Conservation (phyloP, 2,888 invertebrate genomes). For the Tricholauxania praeusta region DNA sequence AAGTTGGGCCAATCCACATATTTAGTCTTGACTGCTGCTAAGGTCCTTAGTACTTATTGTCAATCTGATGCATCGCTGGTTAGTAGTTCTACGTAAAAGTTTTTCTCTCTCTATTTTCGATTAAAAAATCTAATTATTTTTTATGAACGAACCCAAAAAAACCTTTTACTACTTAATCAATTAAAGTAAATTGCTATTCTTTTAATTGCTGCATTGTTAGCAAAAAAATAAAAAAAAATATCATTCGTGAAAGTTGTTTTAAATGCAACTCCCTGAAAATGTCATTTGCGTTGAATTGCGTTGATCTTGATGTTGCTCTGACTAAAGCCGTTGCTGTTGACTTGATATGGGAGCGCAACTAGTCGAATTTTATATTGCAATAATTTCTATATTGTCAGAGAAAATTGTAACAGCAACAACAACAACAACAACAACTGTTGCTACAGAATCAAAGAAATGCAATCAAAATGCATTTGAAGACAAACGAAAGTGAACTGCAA, state of each 20-base stretch:
- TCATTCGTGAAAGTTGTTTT: conserved; percentile 19
- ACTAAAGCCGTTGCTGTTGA: not conserved
- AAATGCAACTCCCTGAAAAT: conserved; percentile 16
- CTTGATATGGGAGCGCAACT: not conserved
- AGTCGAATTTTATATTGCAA: conserved; percentile 6
- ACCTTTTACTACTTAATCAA: not conserved
- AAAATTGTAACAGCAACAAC: not conserved
- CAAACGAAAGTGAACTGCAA: conserved; percentile 12
- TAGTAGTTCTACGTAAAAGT: too few species aligned
- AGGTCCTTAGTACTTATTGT: too few species aligned
- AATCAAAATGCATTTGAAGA: conserved; percentile 1
- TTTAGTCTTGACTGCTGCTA: too few species aligned
- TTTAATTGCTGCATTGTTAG: conserved; percentile 5
- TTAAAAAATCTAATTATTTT: not conserved
- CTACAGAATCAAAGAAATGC: conserved; percentile 3
- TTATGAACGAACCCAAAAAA: not conserved
- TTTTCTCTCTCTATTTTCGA: too few species aligned
- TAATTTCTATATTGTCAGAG: not conserved
- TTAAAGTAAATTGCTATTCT: conserved; percentile 1
- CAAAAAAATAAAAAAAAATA: not conserved
- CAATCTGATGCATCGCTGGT: too few species aligned
- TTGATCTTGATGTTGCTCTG: not conserved
- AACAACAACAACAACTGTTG: not conserved
- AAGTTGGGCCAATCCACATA: too few species aligned
- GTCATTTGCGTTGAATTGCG: conserved; percentile 9